phyloP scores from a whole-genome alignment of 2,797 vertebrate species.

The Chromis chromis region DNA sequence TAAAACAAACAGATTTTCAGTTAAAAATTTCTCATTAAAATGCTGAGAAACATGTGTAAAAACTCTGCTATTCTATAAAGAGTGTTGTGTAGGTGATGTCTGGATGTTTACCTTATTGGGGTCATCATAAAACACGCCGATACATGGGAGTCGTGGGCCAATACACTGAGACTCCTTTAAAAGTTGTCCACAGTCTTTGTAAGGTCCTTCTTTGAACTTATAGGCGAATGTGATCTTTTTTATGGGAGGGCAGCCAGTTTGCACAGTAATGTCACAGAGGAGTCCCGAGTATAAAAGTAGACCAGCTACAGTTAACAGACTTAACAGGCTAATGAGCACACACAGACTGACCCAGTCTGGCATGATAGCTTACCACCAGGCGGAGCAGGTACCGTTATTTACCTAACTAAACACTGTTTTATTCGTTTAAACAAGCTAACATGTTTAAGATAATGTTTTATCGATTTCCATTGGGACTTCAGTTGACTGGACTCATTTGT shows the following conservation, averaged over 20 bases:
- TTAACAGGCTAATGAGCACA: conserved; percentile 78
- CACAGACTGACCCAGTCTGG: conserved; percentile 87
- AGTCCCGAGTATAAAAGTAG: conserved; percentile 89
- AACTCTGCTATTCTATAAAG: background rate
- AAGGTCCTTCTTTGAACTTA: conserved; percentile 90
- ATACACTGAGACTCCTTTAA: conserved; percentile 90
- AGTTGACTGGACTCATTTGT: background rate
- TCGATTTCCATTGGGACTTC: background rate
- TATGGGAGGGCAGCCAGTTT: conserved; percentile 89
- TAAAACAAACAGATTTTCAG: background rate
- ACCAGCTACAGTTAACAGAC: conserved; percentile 83
- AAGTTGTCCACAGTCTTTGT: conserved; percentile 84
- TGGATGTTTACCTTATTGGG: conserved; percentile 80
- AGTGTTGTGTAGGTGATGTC: background rate
- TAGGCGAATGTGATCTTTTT: conserved; percentile 91
- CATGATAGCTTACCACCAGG: conserved; percentile 71
- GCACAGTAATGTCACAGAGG: conserved; percentile 85
- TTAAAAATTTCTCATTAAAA: background rate
- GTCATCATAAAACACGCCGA: conserved; percentile 90
- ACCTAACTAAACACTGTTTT: background rate
- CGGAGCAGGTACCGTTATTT: background rate
- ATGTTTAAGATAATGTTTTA: background rate
- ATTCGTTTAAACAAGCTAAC: background rate
- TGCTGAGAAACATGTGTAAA: background rate
- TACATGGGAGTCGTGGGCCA: conserved; percentile 86